A percentile compares a stretch with the other conserved stretches of the same genome.
Conservation (phyloP, 2,797 vertebrate genomes). For the Aythya fuligula region DNA sequence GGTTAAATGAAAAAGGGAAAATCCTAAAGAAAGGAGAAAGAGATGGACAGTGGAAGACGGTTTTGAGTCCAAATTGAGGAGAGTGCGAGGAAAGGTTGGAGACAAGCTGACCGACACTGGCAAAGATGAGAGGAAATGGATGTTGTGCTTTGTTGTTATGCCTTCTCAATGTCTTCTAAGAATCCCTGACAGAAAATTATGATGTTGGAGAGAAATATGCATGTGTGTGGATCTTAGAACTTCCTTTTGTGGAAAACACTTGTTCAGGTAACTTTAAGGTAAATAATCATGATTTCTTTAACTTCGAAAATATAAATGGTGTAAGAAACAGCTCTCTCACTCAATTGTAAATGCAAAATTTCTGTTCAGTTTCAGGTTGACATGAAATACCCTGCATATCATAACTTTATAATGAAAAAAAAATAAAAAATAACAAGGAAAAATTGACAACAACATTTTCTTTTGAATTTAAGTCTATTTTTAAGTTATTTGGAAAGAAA, state of each 20-base stretch:
- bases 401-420: not conserved
- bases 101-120: not conserved
- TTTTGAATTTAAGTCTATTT: not conserved
- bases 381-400: not conserved
- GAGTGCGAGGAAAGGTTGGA: not conserved
- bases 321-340: not conserved
- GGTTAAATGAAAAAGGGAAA: not conserved
- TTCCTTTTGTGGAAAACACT: not conserved
- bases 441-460: not conserved
- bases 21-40: not conserved
- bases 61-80: not conserved
- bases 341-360: not conserved
- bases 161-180: not conserved
- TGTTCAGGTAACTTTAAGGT: not conserved
- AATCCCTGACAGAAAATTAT: not conserved
- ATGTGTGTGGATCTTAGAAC: rapidly evolving
- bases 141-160: not conserved
- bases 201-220: not conserved
- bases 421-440: not conserved
- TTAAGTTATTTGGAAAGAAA: not conserved
- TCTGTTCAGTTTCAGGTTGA: not conserved
- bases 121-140: not conserved
- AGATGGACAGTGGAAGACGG: rapidly evolving
- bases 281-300: not conserved
- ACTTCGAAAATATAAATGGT: not conserved